A percentile compares a stretch with the other conserved stretches of the same genome.
These are phyloP conservation scores for Oikopleura dioica DNA, from an alignment of 23 tunicate genomes.

Conservation along the genomic window DNA sequence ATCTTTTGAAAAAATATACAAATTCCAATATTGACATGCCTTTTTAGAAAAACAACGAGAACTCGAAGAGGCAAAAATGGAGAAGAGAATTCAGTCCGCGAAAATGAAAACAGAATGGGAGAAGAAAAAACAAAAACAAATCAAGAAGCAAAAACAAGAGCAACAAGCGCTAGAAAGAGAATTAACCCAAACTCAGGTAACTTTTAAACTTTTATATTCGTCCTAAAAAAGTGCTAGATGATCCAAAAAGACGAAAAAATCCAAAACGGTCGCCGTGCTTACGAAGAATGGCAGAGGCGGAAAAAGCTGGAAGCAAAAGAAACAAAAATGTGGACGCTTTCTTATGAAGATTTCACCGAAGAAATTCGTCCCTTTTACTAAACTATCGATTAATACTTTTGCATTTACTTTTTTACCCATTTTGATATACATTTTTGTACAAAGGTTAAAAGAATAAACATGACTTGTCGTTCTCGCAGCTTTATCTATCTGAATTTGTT, in stretches of 20 bases:
- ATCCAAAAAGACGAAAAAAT: background rate
- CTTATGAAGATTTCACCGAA: background rate
- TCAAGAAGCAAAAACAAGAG: background rate
- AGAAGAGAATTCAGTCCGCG: background rate
- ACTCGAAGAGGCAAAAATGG: background rate
- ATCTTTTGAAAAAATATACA: too few species aligned
- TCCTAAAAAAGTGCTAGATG: background rate
- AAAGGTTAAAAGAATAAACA: too few species aligned
- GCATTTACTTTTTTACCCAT: too few species aligned
- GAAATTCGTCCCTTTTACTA: background rate
- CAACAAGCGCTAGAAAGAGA: background rate
- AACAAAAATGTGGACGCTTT: background rate
- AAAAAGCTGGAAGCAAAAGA: background rate
- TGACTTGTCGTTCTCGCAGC: too few species aligned
- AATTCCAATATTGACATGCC: too few species aligned
- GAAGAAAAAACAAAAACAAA: background rate
- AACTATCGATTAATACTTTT: too few species aligned
- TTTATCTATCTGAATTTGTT: too few species aligned
- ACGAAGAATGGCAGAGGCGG: background rate
- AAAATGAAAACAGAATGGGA: constrained; percentile 6
- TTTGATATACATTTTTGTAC: too few species aligned
- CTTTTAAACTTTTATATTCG: too few species aligned
- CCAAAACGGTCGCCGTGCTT: background rate
- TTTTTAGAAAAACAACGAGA: background rate
- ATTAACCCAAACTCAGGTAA: too few species aligned